phyloP scores from a whole-genome alignment of 2,888 invertebrate genomes.

The Epirrhoe alternata region DNA sequence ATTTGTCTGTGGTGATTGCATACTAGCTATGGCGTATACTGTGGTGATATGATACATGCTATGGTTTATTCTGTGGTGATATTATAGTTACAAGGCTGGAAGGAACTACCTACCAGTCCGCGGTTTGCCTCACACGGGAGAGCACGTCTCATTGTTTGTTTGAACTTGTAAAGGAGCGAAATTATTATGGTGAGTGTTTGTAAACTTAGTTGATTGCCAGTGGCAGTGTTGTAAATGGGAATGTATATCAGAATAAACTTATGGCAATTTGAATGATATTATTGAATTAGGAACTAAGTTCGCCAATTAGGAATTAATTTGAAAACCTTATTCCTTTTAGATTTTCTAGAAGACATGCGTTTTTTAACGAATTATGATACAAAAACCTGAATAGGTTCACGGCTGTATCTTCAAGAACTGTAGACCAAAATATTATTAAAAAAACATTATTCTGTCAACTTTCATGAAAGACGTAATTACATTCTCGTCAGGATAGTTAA shows the following conservation, averaged over 20 bases:
- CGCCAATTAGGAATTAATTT: not conserved
- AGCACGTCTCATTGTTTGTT: constrained; percentile 43
- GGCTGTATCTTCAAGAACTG: too few species aligned
- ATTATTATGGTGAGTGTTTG: constrained; percentile 59
- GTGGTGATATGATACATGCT: constrained; percentile 15
- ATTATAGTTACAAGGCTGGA: constrained; percentile 30
- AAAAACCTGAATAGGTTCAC: too few species aligned
- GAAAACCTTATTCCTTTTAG: not conserved
- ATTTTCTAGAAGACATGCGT: not conserved
- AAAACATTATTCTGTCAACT: too few species aligned
- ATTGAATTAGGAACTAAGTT: not conserved
- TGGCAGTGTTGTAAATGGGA: constrained; percentile 6
- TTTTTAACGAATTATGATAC: too few species aligned
- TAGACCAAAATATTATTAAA: too few species aligned
- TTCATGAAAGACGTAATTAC: too few species aligned
- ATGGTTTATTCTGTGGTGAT: constrained; percentile 23
- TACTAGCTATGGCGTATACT: not conserved
- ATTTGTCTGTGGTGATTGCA: constrained; percentile 1
- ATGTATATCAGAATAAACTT: not conserved
- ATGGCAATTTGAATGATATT: not conserved
- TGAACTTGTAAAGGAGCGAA: constrained; percentile 32
- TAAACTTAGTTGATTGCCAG: constrained; percentile 47
- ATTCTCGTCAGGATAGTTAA: too few species aligned
- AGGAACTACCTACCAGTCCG: constrained; percentile 42
- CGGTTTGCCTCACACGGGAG: constrained; percentile 39